Evolutionary conservation across 2,888 invertebrate species (phyloP).

Genomic region (Dermolepida albohirtum): DNA sequence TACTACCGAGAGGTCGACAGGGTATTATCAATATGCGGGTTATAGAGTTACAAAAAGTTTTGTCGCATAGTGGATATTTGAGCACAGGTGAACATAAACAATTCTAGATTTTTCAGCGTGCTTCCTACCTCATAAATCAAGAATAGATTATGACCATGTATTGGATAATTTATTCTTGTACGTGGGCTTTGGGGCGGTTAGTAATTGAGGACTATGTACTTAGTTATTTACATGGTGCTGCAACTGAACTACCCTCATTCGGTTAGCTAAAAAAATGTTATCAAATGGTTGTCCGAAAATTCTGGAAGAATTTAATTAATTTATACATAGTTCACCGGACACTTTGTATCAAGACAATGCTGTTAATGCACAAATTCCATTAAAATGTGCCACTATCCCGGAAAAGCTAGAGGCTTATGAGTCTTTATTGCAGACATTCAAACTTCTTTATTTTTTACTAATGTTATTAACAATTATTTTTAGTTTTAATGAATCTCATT

Average conservation of each 20-base stretch:
- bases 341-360: slow-evolving; percentile 89
- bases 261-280: slow-evolving; percentile 89
- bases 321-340: slow-evolving; percentile 92
- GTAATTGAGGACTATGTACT: slow-evolving; percentile 92
- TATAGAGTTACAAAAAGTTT: slow-evolving; percentile 88
- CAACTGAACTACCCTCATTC: slow-evolving; percentile 81
- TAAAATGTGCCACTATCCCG: slow-evolving; percentile 88
- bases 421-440: slow-evolving; percentile 55
- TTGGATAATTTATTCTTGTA: slow-evolving; percentile 94
- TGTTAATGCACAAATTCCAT: slow-evolving; percentile 77
- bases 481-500: slow-evolving; percentile 20
- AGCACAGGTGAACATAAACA: slow-evolving; percentile 77
- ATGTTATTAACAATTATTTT: background rate
- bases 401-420: slow-evolving; percentile 85
- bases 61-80: slow-evolving; percentile 89
- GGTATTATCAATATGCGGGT: slow-evolving; percentile 86
- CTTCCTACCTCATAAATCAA: slow-evolving; percentile 83
- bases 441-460: background rate
- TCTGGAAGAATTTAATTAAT: slow-evolving; percentile 87
- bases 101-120: slow-evolving; percentile 92
- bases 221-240: slow-evolving; percentile 89
- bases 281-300: slow-evolving; percentile 80
- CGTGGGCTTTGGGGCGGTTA: slow-evolving; percentile 87
- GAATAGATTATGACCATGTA: slow-evolving; percentile 89
- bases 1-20: slow-evolving; percentile 76